Percentiles rank a stretch among this genome's conserved stretches.
Evolutionary conservation across 2,797 vertebrate species (phyloP).

Genomic region (Dryobates pubescens): DNA sequence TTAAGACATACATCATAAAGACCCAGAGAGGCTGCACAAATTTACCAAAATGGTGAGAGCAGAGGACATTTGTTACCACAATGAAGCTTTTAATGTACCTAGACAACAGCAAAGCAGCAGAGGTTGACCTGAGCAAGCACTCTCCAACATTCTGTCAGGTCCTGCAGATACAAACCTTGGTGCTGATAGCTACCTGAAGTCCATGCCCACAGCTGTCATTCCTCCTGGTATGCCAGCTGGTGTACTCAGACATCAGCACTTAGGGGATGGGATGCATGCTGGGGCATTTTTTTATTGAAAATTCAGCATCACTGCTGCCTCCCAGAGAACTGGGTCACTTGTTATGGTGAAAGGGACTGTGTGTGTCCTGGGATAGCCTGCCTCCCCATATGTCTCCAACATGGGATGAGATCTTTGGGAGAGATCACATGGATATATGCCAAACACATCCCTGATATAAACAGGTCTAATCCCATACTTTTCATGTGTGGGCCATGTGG

Average conservation of each 20-base stretch:
- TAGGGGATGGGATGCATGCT: neutral
- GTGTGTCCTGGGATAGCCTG: neutral
- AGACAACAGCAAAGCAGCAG: neutral
- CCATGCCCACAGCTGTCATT: accelerated
- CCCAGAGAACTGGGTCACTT: neutral
- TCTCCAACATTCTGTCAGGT: neutral
- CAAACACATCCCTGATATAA: neutral
- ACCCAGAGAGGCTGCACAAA: neutral
- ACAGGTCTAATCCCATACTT: neutral
- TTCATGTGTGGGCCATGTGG: neutral
- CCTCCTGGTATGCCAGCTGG: neutral
- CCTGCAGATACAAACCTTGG: neutral
- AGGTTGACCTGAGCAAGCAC: neutral
- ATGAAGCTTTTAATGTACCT: neutral
- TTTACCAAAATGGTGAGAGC: neutral
- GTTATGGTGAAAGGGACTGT: neutral
- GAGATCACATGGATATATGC: neutral
- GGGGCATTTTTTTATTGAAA: neutral
- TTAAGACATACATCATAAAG: neutral
- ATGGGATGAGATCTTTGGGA: neutral
- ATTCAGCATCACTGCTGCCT: neutral
- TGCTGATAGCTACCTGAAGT: neutral
- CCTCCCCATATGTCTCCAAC: neutral
- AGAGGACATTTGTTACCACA: neutral
- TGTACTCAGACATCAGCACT: neutral